A percentile compares a stretch with the other conserved stretches of the same genome.
phyloP scores from a whole-genome alignment of 2,888 invertebrate genomes.

The Liposcelis brunnea region DNA sequence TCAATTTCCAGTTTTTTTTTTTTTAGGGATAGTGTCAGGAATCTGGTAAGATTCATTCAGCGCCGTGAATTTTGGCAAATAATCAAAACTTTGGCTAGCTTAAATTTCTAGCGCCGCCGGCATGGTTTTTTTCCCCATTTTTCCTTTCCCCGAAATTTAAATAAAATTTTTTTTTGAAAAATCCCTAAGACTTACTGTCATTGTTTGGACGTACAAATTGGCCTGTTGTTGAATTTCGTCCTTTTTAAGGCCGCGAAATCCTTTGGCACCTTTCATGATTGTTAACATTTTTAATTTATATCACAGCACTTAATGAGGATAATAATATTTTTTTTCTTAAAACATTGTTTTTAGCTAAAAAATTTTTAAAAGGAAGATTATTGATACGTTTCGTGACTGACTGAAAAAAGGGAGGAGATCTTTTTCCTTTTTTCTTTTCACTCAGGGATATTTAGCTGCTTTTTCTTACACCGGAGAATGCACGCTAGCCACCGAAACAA shows the following conservation, averaged over 20 bases:
- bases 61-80: background rate
- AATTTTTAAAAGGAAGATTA: too few relatives aligned
- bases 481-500: too few relatives aligned
- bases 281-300: slow-evolving; percentile 15
- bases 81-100: background rate
- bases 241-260: slow-evolving; percentile 60
- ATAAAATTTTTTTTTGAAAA: background rate
- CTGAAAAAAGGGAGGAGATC: too few relatives aligned
- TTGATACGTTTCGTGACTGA: too few relatives aligned
- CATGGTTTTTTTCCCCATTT: background rate
- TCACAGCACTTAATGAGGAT: slow-evolving; percentile 4
- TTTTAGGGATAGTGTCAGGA: background rate
- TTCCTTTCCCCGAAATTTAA: too few relatives aligned
- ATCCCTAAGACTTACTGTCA: slow-evolving; percentile 61
- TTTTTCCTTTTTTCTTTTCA: too few relatives aligned
- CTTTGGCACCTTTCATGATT: slow-evolving; percentile 9
- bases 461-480: too few relatives aligned
- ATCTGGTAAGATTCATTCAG: background rate
- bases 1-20: too few relatives aligned
- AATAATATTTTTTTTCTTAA: slow-evolving; percentile 8
- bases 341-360: slow-evolving; percentile 10
- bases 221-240: slow-evolving; percentile 55
- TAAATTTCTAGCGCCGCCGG: background rate
- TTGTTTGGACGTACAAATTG: slow-evolving; percentile 52
- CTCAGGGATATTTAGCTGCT: too few relatives aligned